phyloP scores from a whole-genome alignment of 2,888 invertebrate genomes.

The Tenthredo amoena region DNA sequence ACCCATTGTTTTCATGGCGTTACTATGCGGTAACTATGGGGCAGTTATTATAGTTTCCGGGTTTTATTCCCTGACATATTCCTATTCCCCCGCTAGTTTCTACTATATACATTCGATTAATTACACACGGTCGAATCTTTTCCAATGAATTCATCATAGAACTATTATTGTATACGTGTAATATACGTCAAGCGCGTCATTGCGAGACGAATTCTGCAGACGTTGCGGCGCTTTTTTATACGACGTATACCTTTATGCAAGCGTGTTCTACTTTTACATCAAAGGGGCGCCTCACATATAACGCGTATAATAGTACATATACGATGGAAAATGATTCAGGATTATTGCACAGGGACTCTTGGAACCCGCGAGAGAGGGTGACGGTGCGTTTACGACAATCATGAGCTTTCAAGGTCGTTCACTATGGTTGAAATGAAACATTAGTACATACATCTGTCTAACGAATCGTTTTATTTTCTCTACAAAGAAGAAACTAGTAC shows the following conservation, averaged over 20 bases:
- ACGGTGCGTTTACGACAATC: not conserved
- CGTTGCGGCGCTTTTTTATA: constrained; percentile 2
- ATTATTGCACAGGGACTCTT: not conserved
- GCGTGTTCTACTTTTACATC: constrained; percentile 19
- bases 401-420: not conserved
- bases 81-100: not conserved
- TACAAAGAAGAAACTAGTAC: not conserved
- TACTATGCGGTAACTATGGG: not conserved
- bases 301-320: not conserved
- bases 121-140: not conserved
- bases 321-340: not conserved
- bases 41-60: not conserved
- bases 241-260: not conserved
- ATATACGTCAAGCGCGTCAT: not conserved
- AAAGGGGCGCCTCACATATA: not conserved
- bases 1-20: constrained; percentile 15
- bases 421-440: not conserved
- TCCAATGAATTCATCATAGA: not conserved
- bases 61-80: not conserved
- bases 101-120: not conserved
- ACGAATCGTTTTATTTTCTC: not conserved
- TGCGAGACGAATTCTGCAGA: constrained; percentile 3
- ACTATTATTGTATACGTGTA: not conserved
- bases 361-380: not conserved
- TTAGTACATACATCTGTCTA: not conserved